Conservation (phyloP, 2,113 vertebrate species). For the Desmodus rotundus region DNA sequence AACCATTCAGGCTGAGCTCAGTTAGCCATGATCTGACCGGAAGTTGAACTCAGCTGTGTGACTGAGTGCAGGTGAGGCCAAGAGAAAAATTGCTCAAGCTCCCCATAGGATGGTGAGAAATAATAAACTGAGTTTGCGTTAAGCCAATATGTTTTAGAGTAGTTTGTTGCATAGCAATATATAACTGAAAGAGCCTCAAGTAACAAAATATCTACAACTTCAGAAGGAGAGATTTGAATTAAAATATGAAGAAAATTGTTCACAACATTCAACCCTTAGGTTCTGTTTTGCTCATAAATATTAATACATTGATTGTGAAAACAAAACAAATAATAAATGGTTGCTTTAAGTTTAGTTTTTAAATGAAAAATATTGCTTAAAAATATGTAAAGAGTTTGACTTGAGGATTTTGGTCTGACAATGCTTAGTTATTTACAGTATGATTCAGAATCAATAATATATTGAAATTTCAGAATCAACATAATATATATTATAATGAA, state of each 20-base stretch:
- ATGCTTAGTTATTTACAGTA: neutral
- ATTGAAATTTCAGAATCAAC: neutral
- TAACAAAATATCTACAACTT: neutral
- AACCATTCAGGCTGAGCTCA: neutral
- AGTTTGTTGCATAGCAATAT: neutral
- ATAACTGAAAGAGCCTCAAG: neutral
- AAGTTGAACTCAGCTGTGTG: neutral
- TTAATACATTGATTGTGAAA: neutral
- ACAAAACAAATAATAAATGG: neutral
- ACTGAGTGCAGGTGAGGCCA: neutral
- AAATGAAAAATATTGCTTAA: neutral
- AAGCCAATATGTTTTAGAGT: neutral
- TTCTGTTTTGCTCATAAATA: neutral
- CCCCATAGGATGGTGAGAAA: neutral
- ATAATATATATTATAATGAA: neutral
- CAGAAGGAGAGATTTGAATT: neutral
- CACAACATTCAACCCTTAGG: neutral
- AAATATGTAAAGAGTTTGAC: neutral
- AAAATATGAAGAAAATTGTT: neutral
- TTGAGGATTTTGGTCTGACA: neutral
- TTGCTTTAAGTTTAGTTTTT: neutral
- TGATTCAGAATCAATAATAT: slow-evolving; percentile 7
- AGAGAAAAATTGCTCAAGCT: neutral
- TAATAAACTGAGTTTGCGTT: neutral
- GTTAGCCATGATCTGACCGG: neutral